These are phyloP conservation scores for Gymnocheta viridis DNA, from an alignment of 2,888 invertebrate genomes.

Conservation along the genomic window DNA sequence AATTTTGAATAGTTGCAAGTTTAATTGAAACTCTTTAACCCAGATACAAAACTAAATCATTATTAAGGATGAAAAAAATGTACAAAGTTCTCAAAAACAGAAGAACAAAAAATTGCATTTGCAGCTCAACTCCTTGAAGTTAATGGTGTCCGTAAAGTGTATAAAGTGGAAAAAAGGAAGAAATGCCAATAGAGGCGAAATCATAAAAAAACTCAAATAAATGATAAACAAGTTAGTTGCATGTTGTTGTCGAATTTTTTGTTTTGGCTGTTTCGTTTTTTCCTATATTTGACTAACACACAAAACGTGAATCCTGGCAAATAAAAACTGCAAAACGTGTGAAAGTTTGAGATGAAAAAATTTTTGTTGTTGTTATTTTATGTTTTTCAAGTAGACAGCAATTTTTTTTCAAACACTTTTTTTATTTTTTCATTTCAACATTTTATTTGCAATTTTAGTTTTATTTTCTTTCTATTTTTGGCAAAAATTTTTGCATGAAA, in stretches of 20 bases:
- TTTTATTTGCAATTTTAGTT: slow-evolving; percentile 48
- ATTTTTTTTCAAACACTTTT: slow-evolving; percentile 59
- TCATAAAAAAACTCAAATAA: neutral
- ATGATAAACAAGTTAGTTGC: slow-evolving; percentile 15
- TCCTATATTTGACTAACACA: slow-evolving; percentile 58
- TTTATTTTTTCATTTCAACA: slow-evolving; percentile 62
- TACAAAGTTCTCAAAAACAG: neutral
- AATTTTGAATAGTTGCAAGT: neutral
- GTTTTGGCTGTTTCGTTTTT: slow-evolving; percentile 1
- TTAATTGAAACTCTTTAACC: neutral
- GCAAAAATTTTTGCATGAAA: slow-evolving; percentile 72
- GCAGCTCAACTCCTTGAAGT: slow-evolving; percentile 9
- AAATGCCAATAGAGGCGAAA: neutral
- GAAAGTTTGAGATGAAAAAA: slow-evolving; percentile 47
- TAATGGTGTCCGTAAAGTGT: neutral
- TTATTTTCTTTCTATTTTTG: slow-evolving; percentile 52
- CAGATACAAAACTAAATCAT: neutral
- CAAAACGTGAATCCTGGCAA: slow-evolving; percentile 68
- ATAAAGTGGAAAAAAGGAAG: neutral
- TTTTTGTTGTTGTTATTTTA: slow-evolving; percentile 47
- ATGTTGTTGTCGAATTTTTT: slow-evolving; percentile 37
- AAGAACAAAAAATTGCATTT: neutral
- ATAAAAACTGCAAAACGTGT: slow-evolving; percentile 58
- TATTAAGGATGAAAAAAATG: neutral
- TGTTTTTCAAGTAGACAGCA: slow-evolving; percentile 58